Conservation (phyloP, 2,797 vertebrate species). For the Euthynnus affinis region DNA sequence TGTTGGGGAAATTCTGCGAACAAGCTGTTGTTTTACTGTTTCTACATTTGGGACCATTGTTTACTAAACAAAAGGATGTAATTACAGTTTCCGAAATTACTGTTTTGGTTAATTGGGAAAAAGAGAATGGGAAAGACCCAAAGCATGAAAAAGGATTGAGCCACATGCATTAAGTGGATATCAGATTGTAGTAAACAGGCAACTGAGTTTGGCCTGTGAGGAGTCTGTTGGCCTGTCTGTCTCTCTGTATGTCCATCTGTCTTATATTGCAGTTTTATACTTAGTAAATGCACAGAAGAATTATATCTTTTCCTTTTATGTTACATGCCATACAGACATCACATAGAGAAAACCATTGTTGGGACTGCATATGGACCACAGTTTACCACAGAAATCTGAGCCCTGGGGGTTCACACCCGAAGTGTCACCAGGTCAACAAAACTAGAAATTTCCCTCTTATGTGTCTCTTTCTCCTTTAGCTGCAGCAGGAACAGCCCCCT, state of each 20-base stretch:
- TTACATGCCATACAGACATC: too few relatives aligned
- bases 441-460: too few relatives aligned
- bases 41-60: constrained; percentile 17
- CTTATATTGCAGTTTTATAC: too few relatives aligned
- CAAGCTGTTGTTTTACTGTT: constrained; percentile 21
- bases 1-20: constrained; percentile 19
- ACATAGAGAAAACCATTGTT: too few relatives aligned
- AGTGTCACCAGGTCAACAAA: too few relatives aligned
- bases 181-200: constrained; percentile 2
- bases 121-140: constrained; percentile 10
- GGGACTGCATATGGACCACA: too few relatives aligned
- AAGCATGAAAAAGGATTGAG: background rate
- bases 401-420: too few relatives aligned
- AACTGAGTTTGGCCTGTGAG: background rate
- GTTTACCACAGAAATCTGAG: too few relatives aligned
- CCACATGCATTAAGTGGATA: constrained; percentile 7
- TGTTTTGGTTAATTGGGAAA: constrained; percentile 15
- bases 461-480: too few relatives aligned
- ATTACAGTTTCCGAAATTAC: constrained; percentile 33
- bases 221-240: background rate
- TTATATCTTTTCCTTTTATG: too few relatives aligned
- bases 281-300: too few relatives aligned
- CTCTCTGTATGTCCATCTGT: background rate
- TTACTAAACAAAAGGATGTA: constrained; percentile 38
- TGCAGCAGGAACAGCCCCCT: too few relatives aligned